These are phyloP conservation scores for Torymus texanus DNA, from an alignment of 2,888 invertebrate genomes.

Conservation along the genomic window DNA sequence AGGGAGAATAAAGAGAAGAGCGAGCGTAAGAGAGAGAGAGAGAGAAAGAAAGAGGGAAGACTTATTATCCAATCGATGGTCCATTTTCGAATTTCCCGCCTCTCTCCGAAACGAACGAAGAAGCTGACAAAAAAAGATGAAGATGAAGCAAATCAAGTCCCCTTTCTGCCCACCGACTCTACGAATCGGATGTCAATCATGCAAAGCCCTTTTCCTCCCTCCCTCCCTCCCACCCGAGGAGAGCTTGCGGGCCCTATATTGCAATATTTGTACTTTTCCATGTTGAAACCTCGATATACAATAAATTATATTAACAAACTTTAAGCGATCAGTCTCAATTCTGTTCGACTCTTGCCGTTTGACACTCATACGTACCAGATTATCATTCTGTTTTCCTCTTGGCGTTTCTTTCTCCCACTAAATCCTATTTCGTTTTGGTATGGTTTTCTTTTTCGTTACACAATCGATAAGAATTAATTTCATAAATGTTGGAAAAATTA, in stretches of 20 bases:
- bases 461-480: too few species aligned
- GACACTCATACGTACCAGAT: neutral
- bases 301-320: conserved; percentile 76
- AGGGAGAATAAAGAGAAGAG: neutral
- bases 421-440: too few species aligned
- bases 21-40: conserved; percentile 16
- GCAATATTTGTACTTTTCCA: conserved; percentile 76
- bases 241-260: conserved; percentile 75
- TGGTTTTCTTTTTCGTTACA: too few species aligned
- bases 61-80: conserved; percentile 40
- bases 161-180: conserved; percentile 57
- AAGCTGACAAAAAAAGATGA: conserved; percentile 38
- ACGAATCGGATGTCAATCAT: conserved; percentile 54
- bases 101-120: conserved; percentile 43
- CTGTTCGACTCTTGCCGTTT: neutral
- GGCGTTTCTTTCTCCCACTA: too few species aligned
- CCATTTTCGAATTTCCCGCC: conserved; percentile 45
- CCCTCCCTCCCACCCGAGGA: conserved; percentile 74
- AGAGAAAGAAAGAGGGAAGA: conserved; percentile 25
- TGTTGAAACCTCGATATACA: conserved; percentile 76
- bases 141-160: conserved; percentile 18
- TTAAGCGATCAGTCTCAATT: conserved; percentile 62
- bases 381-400: too few species aligned
- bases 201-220: conserved; percentile 64
- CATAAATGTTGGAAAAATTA: too few species aligned